A percentile compares a stretch with the other conserved stretches of the same genome.
phyloP scores from a whole-genome alignment of 1,140 invertebrate genomes.

The Sminthurinus signatus region DNA sequence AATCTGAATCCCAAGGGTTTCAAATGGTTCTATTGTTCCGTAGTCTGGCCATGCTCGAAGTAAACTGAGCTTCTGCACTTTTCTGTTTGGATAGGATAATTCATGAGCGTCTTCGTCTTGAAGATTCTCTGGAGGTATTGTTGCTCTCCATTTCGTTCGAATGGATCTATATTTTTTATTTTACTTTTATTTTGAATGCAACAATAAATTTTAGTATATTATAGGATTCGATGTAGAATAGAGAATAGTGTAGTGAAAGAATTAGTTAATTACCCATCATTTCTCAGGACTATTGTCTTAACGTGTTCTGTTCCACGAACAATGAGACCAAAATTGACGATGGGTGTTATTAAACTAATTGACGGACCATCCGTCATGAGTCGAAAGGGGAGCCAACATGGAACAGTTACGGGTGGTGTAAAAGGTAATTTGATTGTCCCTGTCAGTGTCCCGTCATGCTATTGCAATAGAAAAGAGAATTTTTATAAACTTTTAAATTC shows the following conservation, averaged over 20 bases:
- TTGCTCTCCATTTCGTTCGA: constrained; percentile 15
- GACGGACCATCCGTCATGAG: neutral
- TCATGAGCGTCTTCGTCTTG: constrained; percentile 6
- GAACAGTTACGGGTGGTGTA: neutral
- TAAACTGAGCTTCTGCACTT: constrained; percentile 1
- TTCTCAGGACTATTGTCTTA: constrained; percentile 19
- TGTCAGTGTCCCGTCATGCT: neutral
- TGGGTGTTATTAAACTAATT: constrained; percentile 16
- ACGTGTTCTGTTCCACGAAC: constrained; percentile 11
- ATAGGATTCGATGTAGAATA: no score
- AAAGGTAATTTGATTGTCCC: constrained; percentile 11
- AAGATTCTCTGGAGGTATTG: neutral
- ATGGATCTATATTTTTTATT: no score
- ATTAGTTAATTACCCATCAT: constrained; percentile 9
- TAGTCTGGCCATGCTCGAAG: constrained; percentile 22
- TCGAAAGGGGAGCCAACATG: neutral
- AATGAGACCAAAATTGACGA: constrained; percentile 21
- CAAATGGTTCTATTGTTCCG: constrained; percentile 13
- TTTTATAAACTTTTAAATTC: neutral
- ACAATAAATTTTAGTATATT: no score
- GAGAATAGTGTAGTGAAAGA: no score
- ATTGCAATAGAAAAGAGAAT: no score
- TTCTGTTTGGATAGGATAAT: neutral
- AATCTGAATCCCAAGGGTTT: constrained; percentile 16
- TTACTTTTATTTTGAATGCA: no score